These are phyloP conservation scores for Ectemnius continuus DNA, from an alignment of 2,888 invertebrate species.

Conservation along the genomic window DNA sequence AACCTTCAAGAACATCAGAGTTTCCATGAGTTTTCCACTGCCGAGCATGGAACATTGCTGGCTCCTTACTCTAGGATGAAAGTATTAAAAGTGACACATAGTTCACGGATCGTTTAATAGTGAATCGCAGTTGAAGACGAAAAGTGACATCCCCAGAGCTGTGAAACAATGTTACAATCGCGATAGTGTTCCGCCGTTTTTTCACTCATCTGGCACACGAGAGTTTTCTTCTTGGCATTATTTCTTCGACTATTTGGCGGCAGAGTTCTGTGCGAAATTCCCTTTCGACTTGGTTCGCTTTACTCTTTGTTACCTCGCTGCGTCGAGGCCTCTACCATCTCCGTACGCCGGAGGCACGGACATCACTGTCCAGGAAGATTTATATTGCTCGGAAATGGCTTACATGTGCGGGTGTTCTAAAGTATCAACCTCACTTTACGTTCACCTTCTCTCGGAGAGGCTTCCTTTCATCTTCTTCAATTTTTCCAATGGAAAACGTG, in stretches of 20 bases:
- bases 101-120: neutral
- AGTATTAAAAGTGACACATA: conserved; percentile 16
- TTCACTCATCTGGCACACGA: too few species aligned
- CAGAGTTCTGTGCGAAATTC: too few species aligned
- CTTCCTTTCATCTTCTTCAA: conserved; percentile 20
- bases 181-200: too few species aligned
- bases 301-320: too few species aligned
- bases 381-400: conserved; percentile 59
- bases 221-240: too few species aligned
- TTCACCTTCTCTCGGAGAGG: conserved; percentile 43
- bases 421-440: conserved; percentile 46
- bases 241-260: too few species aligned
- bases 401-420: conserved; percentile 42
- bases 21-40: conserved; percentile 5
- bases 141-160: too few species aligned
- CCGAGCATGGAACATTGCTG: neutral
- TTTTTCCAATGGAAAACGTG: neutral
- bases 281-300: too few species aligned
- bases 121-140: too few species aligned
- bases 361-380: conserved; percentile 73
- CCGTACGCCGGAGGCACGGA: conserved; percentile 56
- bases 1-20: conserved; percentile 34
- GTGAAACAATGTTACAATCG: too few species aligned
- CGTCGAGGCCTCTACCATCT: neutral
- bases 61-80: too few species aligned